Percentiles rank a stretch among this genome's conserved stretches.
phyloP scores from a whole-genome alignment of 2,113 vertebrate genomes.

The Salvator merianae region DNA sequence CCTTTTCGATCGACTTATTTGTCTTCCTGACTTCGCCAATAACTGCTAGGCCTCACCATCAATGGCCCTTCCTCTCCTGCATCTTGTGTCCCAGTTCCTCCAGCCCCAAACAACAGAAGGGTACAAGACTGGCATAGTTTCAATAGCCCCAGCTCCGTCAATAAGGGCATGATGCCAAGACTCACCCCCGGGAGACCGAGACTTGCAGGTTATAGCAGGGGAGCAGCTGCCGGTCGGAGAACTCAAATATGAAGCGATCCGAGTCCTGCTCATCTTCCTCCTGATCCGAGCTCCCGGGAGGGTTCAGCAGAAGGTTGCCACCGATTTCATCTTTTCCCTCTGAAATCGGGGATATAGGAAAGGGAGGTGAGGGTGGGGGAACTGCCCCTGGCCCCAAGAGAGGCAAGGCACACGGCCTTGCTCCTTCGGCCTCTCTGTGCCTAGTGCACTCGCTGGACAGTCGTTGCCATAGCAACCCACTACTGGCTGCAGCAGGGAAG shows the following conservation, averaged over 20 bases:
- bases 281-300: conserved; percentile 80
- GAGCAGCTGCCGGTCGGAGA: conserved; percentile 92
- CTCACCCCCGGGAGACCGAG: conserved; percentile 92
- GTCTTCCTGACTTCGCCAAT: not conserved
- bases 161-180: conserved; percentile 25
- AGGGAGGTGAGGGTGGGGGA: not conserved
- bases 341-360: conserved; percentile 64
- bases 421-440: not conserved
- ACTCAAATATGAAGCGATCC: conserved; percentile 92
- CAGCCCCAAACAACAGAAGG: not conserved
- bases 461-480: not conserved
- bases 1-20: not conserved
- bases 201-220: conserved; percentile 96
- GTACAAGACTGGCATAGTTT: not conserved
- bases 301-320: conserved; percentile 89
- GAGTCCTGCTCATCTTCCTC: conserved; percentile 82
- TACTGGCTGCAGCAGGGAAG: not conserved
- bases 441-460: not conserved
- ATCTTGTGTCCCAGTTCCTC: not conserved
- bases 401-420: rapidly evolving
- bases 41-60: not conserved
- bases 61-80: not conserved
- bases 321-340: conserved; percentile 88
- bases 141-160: not conserved
- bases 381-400: not conserved